Percentiles rank a stretch among this genome's conserved stretches.
Conservation (phyloP, 2,888 invertebrate species). For the Pyrrhia umbra region DNA sequence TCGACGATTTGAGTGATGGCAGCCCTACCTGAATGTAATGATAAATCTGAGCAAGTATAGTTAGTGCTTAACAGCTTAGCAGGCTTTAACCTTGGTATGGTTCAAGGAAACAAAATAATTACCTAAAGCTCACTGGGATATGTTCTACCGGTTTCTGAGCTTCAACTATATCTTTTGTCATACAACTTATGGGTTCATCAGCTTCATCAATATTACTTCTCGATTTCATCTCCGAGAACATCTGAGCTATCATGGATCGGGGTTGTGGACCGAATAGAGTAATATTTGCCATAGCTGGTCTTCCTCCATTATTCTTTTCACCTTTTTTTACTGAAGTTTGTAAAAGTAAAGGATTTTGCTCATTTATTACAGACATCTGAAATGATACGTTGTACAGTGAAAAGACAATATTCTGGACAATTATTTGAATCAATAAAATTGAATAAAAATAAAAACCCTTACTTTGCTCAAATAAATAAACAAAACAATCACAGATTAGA, state of each 20-base stretch:
- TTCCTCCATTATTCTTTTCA: slow-evolving; percentile 71
- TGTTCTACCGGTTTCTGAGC: slow-evolving; percentile 27
- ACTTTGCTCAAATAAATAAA: too few species aligned
- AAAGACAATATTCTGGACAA: too few species aligned
- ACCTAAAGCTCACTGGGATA: slow-evolving; percentile 15
- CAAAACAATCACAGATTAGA: too few species aligned
- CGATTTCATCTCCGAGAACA: slow-evolving; percentile 68
- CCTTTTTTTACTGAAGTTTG: slow-evolving; percentile 13
- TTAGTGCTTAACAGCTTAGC: too few species aligned
- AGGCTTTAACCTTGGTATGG: background rate
- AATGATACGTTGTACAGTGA: background rate
- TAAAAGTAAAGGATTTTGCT: slow-evolving; percentile 70
- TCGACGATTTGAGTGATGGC: too few species aligned
- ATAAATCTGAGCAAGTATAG: too few species aligned
- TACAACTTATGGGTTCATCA: slow-evolving; percentile 15
- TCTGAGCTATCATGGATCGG: slow-evolving; percentile 77
- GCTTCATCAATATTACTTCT: slow-evolving; percentile 40
- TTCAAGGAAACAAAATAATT: background rate
- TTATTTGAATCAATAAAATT: too few species aligned
- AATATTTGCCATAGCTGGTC: slow-evolving; percentile 71
- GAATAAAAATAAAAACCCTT: too few species aligned
- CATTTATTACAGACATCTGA: slow-evolving; percentile 52
- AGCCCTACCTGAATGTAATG: too few species aligned
- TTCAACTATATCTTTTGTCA: slow-evolving; percentile 22
- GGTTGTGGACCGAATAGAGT: slow-evolving; percentile 78